phyloP scores from a whole-genome alignment of 2,888 invertebrate species.

The Drosophila sordidula region DNA sequence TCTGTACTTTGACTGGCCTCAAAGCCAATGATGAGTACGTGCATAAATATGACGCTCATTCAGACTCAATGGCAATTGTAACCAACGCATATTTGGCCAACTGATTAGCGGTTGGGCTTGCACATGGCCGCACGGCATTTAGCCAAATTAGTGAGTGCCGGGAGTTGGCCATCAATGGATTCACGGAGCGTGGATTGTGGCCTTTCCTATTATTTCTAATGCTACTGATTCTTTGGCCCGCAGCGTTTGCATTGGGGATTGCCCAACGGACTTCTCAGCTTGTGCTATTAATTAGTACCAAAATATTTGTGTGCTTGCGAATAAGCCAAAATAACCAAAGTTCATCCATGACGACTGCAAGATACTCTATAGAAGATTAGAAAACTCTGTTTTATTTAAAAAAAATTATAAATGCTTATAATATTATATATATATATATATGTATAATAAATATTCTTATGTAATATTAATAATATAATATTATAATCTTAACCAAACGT shows the following conservation, averaged over 20 bases:
- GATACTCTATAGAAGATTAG: slow-evolving; percentile 17
- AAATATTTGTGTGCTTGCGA: slow-evolving; percentile 31
- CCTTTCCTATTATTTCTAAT: slow-evolving; percentile 16
- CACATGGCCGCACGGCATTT: slow-evolving; percentile 52
- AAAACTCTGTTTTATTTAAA: not conserved
- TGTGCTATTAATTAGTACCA: slow-evolving; percentile 64
- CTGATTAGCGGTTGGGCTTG: slow-evolving; percentile 59
- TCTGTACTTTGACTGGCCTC: slow-evolving; percentile 35
- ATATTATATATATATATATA: no score
- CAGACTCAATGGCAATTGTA: slow-evolving; percentile 8
- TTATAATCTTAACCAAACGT: not conserved
- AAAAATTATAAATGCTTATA: no score
- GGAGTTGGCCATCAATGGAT: slow-evolving; percentile 33
- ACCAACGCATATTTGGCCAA: slow-evolving; percentile 55
- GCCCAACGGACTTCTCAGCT: slow-evolving; percentile 46
- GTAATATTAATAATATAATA: no score
- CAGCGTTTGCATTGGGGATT: slow-evolving; percentile 34
- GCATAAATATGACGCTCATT: slow-evolving; percentile 28
- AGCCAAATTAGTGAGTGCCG: slow-evolving; percentile 28
- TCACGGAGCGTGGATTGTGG: not conserved
- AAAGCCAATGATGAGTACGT: slow-evolving; percentile 14
- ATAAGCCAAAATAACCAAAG: not conserved
- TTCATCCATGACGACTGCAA: not conserved
- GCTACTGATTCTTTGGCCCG: slow-evolving; percentile 46
- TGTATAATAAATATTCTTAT: no score